These are phyloP conservation scores for Nibea albiflora DNA, from an alignment of 2,113 vertebrate species.

Conservation along the genomic window DNA sequence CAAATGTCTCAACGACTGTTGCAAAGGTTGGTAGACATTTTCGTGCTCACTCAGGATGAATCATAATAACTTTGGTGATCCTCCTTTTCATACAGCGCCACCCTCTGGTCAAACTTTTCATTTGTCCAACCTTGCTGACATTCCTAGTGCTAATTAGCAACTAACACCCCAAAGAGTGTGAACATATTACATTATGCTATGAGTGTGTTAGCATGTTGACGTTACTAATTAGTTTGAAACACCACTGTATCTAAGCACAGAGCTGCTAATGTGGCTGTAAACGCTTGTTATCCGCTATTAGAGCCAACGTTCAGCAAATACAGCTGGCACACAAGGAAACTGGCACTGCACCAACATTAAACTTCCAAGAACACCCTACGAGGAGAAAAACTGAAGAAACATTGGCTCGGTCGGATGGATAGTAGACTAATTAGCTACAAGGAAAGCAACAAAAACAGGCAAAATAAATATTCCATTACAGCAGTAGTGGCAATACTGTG, in stretches of 20 bases:
- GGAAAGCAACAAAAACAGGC: background rate
- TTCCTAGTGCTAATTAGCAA: background rate
- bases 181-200: background rate
- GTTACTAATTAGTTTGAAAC: background rate
- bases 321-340: background rate
- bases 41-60: background rate
- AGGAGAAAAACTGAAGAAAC: conserved; percentile 3
- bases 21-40: too few species aligned
- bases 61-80: background rate
- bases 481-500: background rate
- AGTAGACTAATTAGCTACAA: conserved; percentile 1
- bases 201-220: background rate
- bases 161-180: background rate
- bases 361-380: background rate
- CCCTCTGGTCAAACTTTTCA: background rate
- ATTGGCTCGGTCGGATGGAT: background rate
- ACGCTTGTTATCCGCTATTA: background rate
- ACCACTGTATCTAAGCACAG: background rate
- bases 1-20: background rate
- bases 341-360: background rate
- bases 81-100: background rate
- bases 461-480: conserved; percentile 28
- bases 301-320: background rate
- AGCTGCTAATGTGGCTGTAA: background rate
- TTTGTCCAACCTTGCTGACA: background rate